Conservation (phyloP, 2,113 vertebrate genomes). For the Paratilapia polleni region DNA sequence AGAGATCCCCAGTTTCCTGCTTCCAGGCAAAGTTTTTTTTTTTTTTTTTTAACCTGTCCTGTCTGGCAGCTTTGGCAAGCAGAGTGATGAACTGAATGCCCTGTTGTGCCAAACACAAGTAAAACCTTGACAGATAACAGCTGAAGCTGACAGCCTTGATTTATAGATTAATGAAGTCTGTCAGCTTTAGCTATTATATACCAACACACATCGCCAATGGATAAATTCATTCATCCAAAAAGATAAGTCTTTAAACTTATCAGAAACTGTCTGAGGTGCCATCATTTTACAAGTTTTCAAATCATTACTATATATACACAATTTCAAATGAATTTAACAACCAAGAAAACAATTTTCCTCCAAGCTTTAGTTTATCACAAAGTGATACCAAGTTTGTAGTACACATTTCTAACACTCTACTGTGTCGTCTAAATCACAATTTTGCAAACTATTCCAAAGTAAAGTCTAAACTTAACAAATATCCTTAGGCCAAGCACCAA, state of each 20-base stretch:
- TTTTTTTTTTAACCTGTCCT: no score
- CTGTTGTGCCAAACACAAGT: no score
- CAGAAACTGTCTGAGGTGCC: neutral
- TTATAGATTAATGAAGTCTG: conserved; percentile 13
- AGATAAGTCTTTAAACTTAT: neutral
- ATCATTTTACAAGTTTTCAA: neutral
- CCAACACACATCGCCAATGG: neutral
- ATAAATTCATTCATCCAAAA: neutral
- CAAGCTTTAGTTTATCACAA: neutral
- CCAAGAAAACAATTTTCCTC: neutral
- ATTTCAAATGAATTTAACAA: neutral
- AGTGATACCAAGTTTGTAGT: neutral
- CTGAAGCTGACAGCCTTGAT: neutral
- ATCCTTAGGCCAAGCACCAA: neutral
- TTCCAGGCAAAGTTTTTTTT: no score
- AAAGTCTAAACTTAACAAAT: neutral
- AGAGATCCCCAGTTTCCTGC: no score
- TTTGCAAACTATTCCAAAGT: neutral
- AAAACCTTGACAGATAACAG: neutral
- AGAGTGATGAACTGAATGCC: no score
- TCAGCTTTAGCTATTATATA: conserved; percentile 7
- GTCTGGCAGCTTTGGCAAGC: no score
- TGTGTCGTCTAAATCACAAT: neutral
- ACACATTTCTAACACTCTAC: neutral
- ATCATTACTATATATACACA: neutral